phyloP scores from a whole-genome alignment of 64 coral and sea anemone genomes.

The Pocillopora damicornis region DNA sequence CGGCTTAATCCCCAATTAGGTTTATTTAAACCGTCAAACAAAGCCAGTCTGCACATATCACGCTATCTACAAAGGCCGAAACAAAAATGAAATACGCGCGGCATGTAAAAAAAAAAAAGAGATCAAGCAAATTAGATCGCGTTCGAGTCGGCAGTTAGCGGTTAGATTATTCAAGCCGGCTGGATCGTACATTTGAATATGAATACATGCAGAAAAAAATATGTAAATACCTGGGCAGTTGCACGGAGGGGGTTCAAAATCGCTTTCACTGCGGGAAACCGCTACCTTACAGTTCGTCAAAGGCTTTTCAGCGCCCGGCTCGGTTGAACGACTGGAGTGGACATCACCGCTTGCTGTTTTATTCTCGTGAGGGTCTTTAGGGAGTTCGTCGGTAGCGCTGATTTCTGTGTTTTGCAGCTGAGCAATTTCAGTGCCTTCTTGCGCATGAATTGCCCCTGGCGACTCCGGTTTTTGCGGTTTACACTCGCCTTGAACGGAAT shows the following conservation, averaged over 20 bases:
- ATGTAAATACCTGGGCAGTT: conserved; percentile 91
- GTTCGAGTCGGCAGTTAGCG: not conserved
- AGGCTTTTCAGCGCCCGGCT: conserved; percentile 35
- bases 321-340: not conserved
- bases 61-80: conserved; percentile 56
- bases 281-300: conserved; percentile 46
- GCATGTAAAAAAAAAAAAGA: conserved; percentile 10
- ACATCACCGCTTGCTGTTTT: conserved; percentile 25
- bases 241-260: conserved; percentile 74
- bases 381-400: not conserved
- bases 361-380: conserved; percentile 28
- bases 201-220: conserved; percentile 63
- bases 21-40: conserved; percentile 91
- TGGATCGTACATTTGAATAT: conserved; percentile 61
- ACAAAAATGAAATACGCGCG: conserved; percentile 12
- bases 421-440: not conserved
- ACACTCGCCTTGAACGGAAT: conserved; percentile 8
- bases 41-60: conserved; percentile 69
- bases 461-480: conserved; percentile 49
- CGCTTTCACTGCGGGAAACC: conserved; percentile 62
- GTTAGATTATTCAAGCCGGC: conserved; percentile 31
- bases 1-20: conserved; percentile 94
- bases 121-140: conserved; percentile 25
- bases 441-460: conserved; percentile 5
- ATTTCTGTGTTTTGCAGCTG: conserved; percentile 33